phyloP scores from a whole-genome alignment of 2,113 vertebrate genomes.

The Tetrax tetrax region DNA sequence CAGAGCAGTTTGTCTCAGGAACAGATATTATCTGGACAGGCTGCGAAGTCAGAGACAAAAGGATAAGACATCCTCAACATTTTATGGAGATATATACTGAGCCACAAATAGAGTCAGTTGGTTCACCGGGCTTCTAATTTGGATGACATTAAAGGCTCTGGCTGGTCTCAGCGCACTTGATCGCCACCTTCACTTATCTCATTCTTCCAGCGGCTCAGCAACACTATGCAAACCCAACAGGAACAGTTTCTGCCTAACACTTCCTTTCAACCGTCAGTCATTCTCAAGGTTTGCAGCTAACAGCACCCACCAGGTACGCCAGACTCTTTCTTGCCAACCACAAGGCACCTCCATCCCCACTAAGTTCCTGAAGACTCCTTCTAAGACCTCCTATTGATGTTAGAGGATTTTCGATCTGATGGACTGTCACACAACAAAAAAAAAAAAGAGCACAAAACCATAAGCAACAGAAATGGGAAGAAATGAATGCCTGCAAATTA shows the following conservation, averaged over 20 bases:
- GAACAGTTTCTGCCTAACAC: background rate
- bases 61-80: background rate
- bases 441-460: background rate
- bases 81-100: background rate
- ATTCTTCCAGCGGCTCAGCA: background rate
- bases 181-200: background rate
- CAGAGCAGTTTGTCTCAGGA: background rate
- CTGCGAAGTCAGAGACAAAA: fast-evolving
- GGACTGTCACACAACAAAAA: fast-evolving
- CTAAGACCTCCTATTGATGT: background rate
- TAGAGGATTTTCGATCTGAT: background rate
- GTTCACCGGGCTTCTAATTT: background rate
- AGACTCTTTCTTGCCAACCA: background rate
- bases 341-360: background rate
- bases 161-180: background rate
- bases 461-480: background rate
- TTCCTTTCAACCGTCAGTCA: background rate
- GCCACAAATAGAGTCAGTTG: background rate
- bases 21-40: background rate
- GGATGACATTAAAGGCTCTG: background rate
- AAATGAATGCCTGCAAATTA: background rate
- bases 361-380: background rate
- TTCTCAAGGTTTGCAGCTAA: background rate
- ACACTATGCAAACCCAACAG: background rate
- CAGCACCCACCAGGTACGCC: background rate